Evolutionary conservation across 2,797 vertebrate species (phyloP), one percentile per base, ranked within the genome.

Genomic region (Vespertilio murinus): DNA sequence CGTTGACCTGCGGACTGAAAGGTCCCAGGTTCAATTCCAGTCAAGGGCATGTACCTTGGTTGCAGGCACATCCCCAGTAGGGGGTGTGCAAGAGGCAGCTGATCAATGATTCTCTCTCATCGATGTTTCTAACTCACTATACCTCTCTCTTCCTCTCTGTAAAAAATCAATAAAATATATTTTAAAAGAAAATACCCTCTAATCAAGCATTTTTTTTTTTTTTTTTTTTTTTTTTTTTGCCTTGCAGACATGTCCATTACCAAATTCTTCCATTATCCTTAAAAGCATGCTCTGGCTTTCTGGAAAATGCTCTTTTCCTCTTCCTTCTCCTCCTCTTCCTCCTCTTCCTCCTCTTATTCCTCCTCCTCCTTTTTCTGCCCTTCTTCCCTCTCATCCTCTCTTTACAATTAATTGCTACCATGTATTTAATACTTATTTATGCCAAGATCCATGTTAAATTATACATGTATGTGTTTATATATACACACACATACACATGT

Each of bases 151-250:
- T n/a, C n/a, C n/a, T n/a, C n/a, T n/a, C n/a, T n/a, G n/a, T n/a
- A n/a, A n/a, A n/a, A n/a, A n/a, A n/a, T n/a, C n/a, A n/a, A n/a
- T n/a, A n/a, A n/a, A n/a, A n/a, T n/a, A n/a, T n/a, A n/a, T n/a
- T n/a, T n/a, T n/a, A n/a, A n/a, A n/a, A n/a, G 70, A 45, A 82
- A 67, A 91, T 67, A 52, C 14, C 40, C 30, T 16, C 23, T 17
- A n/a, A 84, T 71, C 25, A 80, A 92, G 59, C 25, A 47, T 77
- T 77, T 75, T 93, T n/a, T n/a, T 77, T 77, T 75, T 93, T 77
- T 77, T 75, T 93, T 77, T 77, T 75, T 93, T 77, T 77, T 75
- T 93, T 77, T 77, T 75, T 93, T 54, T 78, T 45, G 18, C 42
- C 28, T 69, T 73, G 54, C 4, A 67, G 45, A 65, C 14, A 30